phyloP scores from a whole-genome alignment of 2,113 vertebrate genomes.

The Holacanthus passer region DNA sequence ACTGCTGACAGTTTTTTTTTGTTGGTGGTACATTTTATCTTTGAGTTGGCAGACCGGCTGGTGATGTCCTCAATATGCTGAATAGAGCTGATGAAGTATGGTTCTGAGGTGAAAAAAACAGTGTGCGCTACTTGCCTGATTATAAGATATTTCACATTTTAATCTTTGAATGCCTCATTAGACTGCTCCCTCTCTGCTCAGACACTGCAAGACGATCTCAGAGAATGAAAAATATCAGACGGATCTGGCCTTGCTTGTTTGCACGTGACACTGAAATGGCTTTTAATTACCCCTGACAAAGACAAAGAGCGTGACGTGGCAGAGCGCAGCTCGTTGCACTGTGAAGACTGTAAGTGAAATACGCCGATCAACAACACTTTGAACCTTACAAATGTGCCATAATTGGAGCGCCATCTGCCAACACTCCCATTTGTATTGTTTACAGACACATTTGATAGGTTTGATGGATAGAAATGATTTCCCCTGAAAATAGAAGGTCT shows the following conservation, averaged over 20 bases:
- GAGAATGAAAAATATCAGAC: conserved; percentile 39
- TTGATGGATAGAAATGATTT: conserved; percentile 37
- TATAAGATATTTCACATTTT: conserved; percentile 38
- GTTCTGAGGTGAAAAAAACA: background rate
- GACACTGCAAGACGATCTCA: conserved; percentile 9
- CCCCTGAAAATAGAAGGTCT: conserved; percentile 46
- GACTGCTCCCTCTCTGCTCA: conserved; percentile 15
- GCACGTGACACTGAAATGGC: conserved; percentile 10
- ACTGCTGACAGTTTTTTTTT: conserved; percentile 32
- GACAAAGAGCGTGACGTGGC: conserved; percentile 28
- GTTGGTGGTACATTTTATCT: conserved; percentile 22
- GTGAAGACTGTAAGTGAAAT: conserved; percentile 29
- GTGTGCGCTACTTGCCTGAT: background rate
- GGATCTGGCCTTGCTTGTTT: background rate
- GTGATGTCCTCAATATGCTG: conserved; percentile 38
- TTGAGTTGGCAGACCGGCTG: conserved; percentile 5
- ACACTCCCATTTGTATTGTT: conserved; percentile 47
- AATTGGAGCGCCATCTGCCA: conserved; percentile 50
- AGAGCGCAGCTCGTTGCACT: conserved; percentile 24
- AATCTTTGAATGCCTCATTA: conserved; percentile 60
- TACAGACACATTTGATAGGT: conserved; percentile 42
- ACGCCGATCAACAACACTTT: conserved; percentile 49
- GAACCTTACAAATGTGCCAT: conserved; percentile 30
- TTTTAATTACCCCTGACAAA: conserved; percentile 60
- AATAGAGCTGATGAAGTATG: conserved; percentile 46